phyloP scores from a whole-genome alignment of 2,113 vertebrate species.

The Oncorhynchus tshawytscha region DNA sequence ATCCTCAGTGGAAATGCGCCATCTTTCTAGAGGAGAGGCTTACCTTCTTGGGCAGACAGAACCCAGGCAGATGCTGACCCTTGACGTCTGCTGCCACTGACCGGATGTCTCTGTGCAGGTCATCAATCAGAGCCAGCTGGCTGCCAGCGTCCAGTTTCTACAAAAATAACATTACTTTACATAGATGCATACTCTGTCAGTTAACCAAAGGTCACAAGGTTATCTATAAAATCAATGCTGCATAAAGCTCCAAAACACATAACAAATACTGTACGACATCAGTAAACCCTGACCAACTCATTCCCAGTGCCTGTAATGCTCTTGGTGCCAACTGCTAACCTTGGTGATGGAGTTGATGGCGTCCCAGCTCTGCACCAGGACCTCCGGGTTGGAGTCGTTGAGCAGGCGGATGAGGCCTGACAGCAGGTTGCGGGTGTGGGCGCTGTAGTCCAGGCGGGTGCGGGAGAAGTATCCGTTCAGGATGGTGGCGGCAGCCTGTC shows the following conservation, averaged over 20 bases:
- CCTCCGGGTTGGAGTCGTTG: slow-evolving; percentile 85
- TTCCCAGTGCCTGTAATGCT: not conserved
- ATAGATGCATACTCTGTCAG: no score
- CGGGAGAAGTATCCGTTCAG: slow-evolving; percentile 93
- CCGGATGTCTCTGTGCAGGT: slow-evolving; percentile 91
- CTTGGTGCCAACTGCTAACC: slow-evolving; percentile 68
- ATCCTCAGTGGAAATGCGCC: no score
- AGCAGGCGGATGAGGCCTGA: slow-evolving; percentile 93
- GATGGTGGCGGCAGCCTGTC: slow-evolving; percentile 89
- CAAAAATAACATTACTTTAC: not conserved
- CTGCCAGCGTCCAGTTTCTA: slow-evolving; percentile 94
- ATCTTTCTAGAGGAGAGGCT: slow-evolving; percentile 8
- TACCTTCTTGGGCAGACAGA: slow-evolving; percentile 98
- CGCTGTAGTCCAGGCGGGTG: slow-evolving; percentile 88
- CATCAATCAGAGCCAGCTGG: slow-evolving; percentile 93
- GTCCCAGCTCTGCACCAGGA: slow-evolving; percentile 95
- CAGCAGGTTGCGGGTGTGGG: slow-evolving; percentile 84
- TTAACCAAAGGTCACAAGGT: no score
- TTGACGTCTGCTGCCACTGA: slow-evolving; percentile 85
- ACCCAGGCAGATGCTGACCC: slow-evolving; percentile 90
- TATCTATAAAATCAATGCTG: not conserved
- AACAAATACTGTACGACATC: not conserved
- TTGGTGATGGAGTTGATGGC: slow-evolving; percentile 95
- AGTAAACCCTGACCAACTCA: not conserved
- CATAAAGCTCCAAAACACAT: not conserved